phyloP scores from a whole-genome alignment of 2,113 vertebrate species.

The Sardina pilchardus region DNA sequence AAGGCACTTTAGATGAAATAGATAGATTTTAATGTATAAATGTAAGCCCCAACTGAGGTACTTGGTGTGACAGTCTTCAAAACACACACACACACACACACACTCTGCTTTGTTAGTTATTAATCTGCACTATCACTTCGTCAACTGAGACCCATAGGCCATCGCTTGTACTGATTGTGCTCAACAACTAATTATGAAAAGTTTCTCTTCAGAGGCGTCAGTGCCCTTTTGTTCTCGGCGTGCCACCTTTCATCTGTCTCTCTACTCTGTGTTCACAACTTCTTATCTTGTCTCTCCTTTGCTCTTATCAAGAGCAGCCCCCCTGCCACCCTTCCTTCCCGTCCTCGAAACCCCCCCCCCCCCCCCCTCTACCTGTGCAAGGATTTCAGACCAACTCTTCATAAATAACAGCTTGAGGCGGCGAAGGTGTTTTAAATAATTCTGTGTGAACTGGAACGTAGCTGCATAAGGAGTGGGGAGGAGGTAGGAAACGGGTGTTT shows the following conservation, averaged over 20 bases:
- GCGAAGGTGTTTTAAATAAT: slow-evolving; percentile 27
- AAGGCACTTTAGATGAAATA: background rate
- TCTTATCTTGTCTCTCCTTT: background rate
- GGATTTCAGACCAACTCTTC: slow-evolving; percentile 16
- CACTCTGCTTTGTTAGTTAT: background rate
- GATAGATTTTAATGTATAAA: background rate
- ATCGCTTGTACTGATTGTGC: slow-evolving; percentile 18
- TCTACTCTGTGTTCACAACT: background rate
- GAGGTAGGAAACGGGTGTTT: background rate
- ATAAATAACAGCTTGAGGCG: slow-evolving; percentile 21
- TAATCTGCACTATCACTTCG: background rate
- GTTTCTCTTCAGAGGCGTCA: background rate
- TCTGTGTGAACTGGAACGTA: slow-evolving; percentile 25
- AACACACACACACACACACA: background rate
- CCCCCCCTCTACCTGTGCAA: background rate
- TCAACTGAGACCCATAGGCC: slow-evolving; percentile 6
- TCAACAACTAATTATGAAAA: slow-evolving; percentile 32
- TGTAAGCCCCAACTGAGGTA: background rate
- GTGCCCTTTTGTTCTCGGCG: slow-evolving; percentile 23
- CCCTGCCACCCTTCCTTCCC: background rate
- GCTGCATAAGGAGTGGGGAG: background rate
- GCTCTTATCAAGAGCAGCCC: background rate
- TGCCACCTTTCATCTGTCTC: background rate
- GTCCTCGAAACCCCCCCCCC: background rate
- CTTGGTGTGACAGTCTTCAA: background rate